Conservation (phyloP, 1,140 invertebrate species). For the Oncopeltus fasciatus region DNA sequence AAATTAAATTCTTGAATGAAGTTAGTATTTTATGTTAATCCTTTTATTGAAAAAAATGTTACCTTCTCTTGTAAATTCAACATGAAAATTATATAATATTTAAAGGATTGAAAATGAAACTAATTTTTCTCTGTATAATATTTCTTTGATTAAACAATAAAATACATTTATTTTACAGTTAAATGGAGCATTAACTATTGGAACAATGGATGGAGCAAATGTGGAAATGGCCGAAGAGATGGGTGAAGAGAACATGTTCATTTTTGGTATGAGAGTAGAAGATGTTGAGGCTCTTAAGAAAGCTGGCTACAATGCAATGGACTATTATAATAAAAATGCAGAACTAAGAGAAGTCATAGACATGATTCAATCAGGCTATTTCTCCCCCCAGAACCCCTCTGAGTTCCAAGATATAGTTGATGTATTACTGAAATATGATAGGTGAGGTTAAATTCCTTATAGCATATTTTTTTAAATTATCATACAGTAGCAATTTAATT, state of each 20-base stretch:
- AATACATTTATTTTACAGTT: slow-evolving; percentile 40
- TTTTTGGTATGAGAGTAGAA: slow-evolving; percentile 93
- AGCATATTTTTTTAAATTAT: no score
- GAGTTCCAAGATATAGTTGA: slow-evolving; percentile 83
- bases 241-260: slow-evolving; percentile 96
- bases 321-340: slow-evolving; percentile 81
- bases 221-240: slow-evolving; percentile 99
- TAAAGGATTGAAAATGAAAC: no score
- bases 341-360: slow-evolving; percentile 88
- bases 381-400: slow-evolving; percentile 81
- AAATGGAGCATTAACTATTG: slow-evolving; percentile 95
- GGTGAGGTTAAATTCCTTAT: no score
- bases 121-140: no score
- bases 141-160: no score
- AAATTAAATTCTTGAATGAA: no score
- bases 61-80: no score
- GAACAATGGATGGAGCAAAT: slow-evolving; percentile 97
- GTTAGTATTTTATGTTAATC: no score
- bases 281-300: slow-evolving; percentile 71
- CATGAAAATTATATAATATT: no score
- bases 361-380: slow-evolving; percentile 92
- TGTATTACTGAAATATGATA: slow-evolving; percentile 82
- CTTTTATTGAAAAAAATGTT: no score
- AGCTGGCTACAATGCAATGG: slow-evolving; percentile 80
- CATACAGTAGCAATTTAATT: no score